These are phyloP conservation scores for Atta colombica DNA, from an alignment of 1,140 invertebrate genomes.

Conservation along the genomic window DNA sequence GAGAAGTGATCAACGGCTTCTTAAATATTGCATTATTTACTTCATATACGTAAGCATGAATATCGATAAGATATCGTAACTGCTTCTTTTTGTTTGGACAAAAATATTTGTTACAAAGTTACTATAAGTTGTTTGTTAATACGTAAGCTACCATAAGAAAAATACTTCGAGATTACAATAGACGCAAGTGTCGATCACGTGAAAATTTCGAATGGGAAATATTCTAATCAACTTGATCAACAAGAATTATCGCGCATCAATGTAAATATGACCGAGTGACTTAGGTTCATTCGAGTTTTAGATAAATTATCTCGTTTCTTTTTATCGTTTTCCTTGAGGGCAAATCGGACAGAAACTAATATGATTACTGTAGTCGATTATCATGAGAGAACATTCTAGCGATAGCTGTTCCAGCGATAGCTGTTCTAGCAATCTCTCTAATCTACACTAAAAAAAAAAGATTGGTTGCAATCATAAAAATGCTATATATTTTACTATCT, in stretches of 20 bases:
- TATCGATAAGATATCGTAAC: not conserved
- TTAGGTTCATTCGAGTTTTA: not conserved
- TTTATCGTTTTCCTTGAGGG: not conserved
- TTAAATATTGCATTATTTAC: not conserved
- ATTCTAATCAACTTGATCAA: not conserved
- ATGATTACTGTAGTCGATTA: not conserved
- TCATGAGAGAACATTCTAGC: not conserved
- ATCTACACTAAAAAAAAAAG: not conserved
- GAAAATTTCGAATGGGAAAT: not conserved
- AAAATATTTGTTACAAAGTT: not conserved
- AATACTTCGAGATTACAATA: not conserved
- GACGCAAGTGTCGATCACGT: not conserved
- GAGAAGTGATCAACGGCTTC: not conserved
- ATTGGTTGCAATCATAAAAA: too few relatives aligned
- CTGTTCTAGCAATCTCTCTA: not conserved
- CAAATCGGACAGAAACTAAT: not conserved
- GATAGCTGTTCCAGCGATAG: not conserved
- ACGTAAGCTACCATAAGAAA: not conserved
- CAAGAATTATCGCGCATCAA: conserved; percentile 5
- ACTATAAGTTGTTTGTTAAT: not conserved
- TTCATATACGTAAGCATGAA: not conserved
- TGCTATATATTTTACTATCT: too few relatives aligned
- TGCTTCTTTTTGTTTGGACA: not conserved
- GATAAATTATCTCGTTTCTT: not conserved
- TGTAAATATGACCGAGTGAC: not conserved